phyloP scores from a whole-genome alignment of 2,888 invertebrate genomes.

The Aporophyla nigra region DNA sequence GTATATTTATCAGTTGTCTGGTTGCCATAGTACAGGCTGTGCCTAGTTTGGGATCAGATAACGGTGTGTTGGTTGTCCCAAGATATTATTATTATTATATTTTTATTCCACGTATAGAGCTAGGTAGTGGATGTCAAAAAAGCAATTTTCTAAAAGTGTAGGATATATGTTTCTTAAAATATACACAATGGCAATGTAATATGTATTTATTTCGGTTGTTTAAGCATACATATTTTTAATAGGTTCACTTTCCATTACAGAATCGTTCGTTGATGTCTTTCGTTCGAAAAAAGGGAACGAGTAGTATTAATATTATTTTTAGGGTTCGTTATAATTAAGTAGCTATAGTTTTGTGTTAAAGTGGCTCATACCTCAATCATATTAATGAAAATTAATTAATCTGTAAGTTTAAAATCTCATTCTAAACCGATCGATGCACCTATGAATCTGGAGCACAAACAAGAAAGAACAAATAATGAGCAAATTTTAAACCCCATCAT shows the following conservation, averaged over 20 bases:
- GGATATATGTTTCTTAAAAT: neutral
- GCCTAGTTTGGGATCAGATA: too few relatives aligned
- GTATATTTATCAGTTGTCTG: too few relatives aligned
- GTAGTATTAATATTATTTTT: neutral
- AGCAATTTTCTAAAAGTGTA: neutral
- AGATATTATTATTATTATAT: too few relatives aligned
- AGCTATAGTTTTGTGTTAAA: neutral
- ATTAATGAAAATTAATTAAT: neutral
- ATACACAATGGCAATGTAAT: neutral
- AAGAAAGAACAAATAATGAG: neutral
- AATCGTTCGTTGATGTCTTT: conserved; percentile 57
- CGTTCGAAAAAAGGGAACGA: neutral
- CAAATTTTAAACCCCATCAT: neutral
- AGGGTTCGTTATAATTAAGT: neutral
- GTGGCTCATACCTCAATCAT: neutral
- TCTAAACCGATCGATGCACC: neutral
- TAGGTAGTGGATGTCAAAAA: too few relatives aligned
- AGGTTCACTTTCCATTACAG: neutral
- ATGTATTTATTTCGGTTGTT: too few relatives aligned
- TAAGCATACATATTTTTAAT: too few relatives aligned
- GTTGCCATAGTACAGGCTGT: too few relatives aligned
- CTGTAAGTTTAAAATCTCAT: too few relatives aligned
- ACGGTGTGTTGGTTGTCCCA: too few relatives aligned
- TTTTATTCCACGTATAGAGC: too few relatives aligned
- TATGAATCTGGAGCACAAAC: neutral